Conservation (phyloP, 2,888 invertebrate species). For the Sturmia bella region DNA sequence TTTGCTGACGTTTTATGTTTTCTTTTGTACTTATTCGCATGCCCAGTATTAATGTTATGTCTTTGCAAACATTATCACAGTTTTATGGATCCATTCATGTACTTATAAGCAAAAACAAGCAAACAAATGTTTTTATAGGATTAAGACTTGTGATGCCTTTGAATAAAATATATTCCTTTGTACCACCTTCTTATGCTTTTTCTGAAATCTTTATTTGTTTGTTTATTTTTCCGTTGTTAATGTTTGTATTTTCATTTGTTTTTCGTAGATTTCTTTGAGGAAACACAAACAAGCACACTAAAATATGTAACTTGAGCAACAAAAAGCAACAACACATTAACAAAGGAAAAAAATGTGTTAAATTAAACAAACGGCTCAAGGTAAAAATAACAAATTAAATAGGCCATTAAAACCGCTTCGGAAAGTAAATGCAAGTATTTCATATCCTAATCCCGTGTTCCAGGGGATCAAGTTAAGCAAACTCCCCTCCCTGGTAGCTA, state of each 20-base stretch:
- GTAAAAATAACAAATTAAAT: no score
- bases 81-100: slow-evolving; percentile 1
- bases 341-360: not conserved
- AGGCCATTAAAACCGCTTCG: no score
- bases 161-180: not conserved
- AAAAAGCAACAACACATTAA: not conserved
- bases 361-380: no score
- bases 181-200: slow-evolving; percentile 5
- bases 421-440: no score
- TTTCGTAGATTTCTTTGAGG: not conserved
- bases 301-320: not conserved
- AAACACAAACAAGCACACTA: not conserved
- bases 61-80: slow-evolving; percentile 32
- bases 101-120: slow-evolving; percentile 6
- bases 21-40: slow-evolving; percentile 2
- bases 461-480: no score
- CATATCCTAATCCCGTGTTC: no score
- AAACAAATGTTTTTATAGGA: slow-evolving; percentile 57
- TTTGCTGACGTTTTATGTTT: not conserved
- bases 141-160: slow-evolving; percentile 44
- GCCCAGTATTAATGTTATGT: slow-evolving; percentile 32
- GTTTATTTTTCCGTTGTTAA: no score
- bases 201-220: not conserved
- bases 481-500: no score
- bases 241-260: not conserved